Evolutionary conservation across 2,113 vertebrate genomes (phyloP).

Genomic region (Proterorhinus semilunaris): DNA sequence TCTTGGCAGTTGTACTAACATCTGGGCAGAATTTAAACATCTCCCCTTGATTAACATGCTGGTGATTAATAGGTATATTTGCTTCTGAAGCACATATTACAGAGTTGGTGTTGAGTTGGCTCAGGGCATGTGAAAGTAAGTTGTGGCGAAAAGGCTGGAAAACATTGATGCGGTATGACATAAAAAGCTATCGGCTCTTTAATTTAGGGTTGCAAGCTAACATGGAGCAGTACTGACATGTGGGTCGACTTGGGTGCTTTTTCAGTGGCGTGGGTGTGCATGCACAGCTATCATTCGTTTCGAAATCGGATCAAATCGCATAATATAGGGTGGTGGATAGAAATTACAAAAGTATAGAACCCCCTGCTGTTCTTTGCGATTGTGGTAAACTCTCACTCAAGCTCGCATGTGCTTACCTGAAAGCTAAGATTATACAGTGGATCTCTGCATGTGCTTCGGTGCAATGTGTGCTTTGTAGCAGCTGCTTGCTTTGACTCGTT

Average conservation of each 20-base stretch:
- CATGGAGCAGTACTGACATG: slow-evolving; percentile 17
- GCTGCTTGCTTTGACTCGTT: slow-evolving; percentile 66
- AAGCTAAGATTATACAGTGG: slow-evolving; percentile 20
- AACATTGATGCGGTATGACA: slow-evolving; percentile 11
- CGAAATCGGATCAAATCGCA: slow-evolving; percentile 5
- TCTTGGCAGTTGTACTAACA: slow-evolving; percentile 53
- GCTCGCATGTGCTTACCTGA: slow-evolving; percentile 33
- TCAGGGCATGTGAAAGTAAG: slow-evolving; percentile 32
- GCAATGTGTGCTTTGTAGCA: slow-evolving; percentile 64
- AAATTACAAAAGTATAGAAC: slow-evolving; percentile 20
- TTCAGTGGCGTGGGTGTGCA: slow-evolving; percentile 44
- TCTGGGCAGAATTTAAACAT: slow-evolving; percentile 31
- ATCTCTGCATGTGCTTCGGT: slow-evolving; percentile 78
- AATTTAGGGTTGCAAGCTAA: slow-evolving; percentile 8
- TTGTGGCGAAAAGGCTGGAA: slow-evolving; percentile 18
- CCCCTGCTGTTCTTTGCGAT: slow-evolving; percentile 28
- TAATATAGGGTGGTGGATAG: slow-evolving; percentile 22
- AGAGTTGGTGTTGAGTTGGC: slow-evolving; percentile 26
- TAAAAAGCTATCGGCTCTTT: neutral
- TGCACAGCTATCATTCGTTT: slow-evolving; percentile 30
- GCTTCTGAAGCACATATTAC: slow-evolving; percentile 46
- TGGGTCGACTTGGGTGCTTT: slow-evolving; percentile 5
- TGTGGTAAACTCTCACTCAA: slow-evolving; percentile 16
- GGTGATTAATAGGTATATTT: slow-evolving; percentile 27
- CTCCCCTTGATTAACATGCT: slow-evolving; percentile 17